These are phyloP conservation scores for Rosalia funebris DNA, from an alignment of 2,888 invertebrate genomes.

Conservation along the genomic window DNA sequence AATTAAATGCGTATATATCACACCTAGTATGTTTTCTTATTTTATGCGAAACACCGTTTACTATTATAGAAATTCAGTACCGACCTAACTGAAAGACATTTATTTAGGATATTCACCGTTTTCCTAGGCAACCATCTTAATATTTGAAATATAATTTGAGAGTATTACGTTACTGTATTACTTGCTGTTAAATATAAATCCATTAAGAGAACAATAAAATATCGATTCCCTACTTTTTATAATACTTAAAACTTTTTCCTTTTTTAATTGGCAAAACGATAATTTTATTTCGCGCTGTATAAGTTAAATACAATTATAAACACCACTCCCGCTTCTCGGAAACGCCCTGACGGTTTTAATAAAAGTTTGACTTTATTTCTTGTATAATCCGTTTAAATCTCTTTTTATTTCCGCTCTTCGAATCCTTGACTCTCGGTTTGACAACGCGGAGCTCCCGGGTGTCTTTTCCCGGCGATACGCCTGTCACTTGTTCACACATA, in stretches of 20 bases:
- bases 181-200: no score
- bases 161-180: no score
- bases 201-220: no score
- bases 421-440: constrained; percentile 6
- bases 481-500: constrained; percentile 16
- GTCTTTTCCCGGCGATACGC: background rate
- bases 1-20: no score
- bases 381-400: constrained; percentile 18
- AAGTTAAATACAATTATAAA: background rate
- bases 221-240: no score
- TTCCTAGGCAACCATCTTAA: no score
- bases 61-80: no score
- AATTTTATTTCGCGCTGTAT: background rate
- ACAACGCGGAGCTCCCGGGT: constrained; percentile 6
- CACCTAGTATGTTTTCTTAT: no score
- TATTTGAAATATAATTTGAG: no score
- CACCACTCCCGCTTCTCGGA: background rate
- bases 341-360: constrained; percentile 7
- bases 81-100: no score
- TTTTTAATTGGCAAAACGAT: background rate
- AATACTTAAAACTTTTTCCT: background rate
- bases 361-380: constrained; percentile 16
- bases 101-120: no score
- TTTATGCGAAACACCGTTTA: no score
- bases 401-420: constrained; percentile 8